Percentiles rank a stretch among this genome's conserved stretches.
Conservation (phyloP, 64 coral and sea anemone species). For the Orbicella faveolata region DNA sequence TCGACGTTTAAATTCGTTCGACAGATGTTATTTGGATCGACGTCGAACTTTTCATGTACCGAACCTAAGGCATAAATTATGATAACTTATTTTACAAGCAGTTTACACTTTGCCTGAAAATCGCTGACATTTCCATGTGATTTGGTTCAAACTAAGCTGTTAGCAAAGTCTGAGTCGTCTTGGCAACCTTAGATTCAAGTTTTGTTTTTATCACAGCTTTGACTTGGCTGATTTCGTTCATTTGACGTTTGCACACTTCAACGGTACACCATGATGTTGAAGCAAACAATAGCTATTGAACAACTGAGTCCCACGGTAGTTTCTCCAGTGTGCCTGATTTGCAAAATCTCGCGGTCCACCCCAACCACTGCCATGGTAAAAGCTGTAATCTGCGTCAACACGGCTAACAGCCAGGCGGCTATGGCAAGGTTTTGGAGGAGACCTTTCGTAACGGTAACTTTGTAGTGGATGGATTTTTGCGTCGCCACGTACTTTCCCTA, state of each 20-base stretch:
- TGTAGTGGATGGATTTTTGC: neutral
- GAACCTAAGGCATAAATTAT: too few relatives aligned
- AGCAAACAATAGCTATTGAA: too few relatives aligned
- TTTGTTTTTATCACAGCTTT: neutral
- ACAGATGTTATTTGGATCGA: too few relatives aligned
- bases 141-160: too few relatives aligned
- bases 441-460: neutral
- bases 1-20: too few relatives aligned
- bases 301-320: too few relatives aligned
- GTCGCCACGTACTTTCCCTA: neutral
- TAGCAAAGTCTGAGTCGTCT: too few relatives aligned
- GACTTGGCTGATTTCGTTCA: neutral
- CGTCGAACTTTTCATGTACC: too few relatives aligned
- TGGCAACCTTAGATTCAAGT: neutral
- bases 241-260: neutral
- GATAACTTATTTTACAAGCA: too few relatives aligned
- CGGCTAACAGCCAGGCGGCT: neutral
- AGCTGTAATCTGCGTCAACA: neutral
- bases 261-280: conserved; percentile 1
- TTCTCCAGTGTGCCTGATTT: neutral
- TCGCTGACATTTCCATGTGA: too few relatives aligned
- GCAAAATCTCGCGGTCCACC: neutral
- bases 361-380: neutral
- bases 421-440: neutral
- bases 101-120: too few relatives aligned